A percentile compares a stretch with the other conserved stretches of the same genome.
phyloP scores from a whole-genome alignment of 2,888 invertebrate species.

The Aspidiotus destructor region DNA sequence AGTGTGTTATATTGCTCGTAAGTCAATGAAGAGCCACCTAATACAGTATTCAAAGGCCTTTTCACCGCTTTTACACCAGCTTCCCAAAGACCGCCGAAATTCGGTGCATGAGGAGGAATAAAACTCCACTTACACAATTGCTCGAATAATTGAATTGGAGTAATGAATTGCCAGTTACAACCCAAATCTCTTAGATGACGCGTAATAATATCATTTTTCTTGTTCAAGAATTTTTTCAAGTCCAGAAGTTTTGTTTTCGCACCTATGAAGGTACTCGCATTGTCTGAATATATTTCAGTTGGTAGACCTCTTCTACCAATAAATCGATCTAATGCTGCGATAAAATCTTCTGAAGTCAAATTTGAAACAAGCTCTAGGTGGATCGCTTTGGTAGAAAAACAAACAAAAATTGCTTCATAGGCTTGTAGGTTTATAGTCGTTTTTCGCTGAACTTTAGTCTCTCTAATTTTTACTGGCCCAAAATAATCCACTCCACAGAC shows the following conservation, averaged over 20 bases:
- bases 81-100: constrained; percentile 20
- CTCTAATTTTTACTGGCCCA: constrained; percentile 5
- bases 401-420: constrained; percentile 12
- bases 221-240: not conserved
- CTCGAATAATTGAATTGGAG: not conserved
- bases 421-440: not conserved
- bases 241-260: not conserved
- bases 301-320: constrained; percentile 5
- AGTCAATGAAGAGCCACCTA: constrained; percentile 38
- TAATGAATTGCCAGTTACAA: not conserved
- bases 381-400: constrained; percentile 11
- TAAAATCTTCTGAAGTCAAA: constrained; percentile 3
- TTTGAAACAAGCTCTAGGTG: constrained; percentile 10
- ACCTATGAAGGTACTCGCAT: constrained; percentile 8
- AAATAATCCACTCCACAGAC: constrained; percentile 8
- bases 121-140: not conserved
- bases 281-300: constrained; percentile 1
- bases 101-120: not conserved
- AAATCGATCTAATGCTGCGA: constrained; percentile 11
- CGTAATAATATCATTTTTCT: not conserved
- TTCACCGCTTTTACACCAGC: constrained; percentile 19
- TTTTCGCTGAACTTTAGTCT: not conserved
- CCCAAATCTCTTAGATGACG: not conserved
- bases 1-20: constrained; percentile 4
- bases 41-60: not conserved